Base-by-base conservation (phyloP, 2,888 invertebrate genomes). In the Tanytarsus gracilentus region DNA sequence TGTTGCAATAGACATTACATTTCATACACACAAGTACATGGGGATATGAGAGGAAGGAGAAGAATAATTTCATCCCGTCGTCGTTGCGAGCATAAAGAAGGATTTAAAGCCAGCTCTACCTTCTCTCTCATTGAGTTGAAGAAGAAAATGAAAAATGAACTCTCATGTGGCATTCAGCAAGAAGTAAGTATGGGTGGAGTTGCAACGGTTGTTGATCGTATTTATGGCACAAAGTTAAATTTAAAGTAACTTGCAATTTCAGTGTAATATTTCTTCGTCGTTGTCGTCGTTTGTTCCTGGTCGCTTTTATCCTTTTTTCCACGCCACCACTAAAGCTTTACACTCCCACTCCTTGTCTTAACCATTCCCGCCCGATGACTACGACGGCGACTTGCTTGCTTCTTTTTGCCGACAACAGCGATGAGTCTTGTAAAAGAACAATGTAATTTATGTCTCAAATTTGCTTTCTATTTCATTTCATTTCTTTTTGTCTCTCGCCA, bases 241-340 rank as follows among this genome's bases (percentile, higher is more conserved):
- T 58, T 58, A 58, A 58, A 48, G 58, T 48, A 26, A 48, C 58
- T 58, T 48, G 58, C 58, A 58, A 48, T 58, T 58, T 58, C 58
- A 18, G 9, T 23, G 14, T 44, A 56, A 44, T 44, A 56, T 56
- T 56, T 58, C 48, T 48, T 26, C 16, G 25, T 9, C 33, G 16
- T n/a, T 23, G 14, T 39, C 44, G n/a, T 44, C 23, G n/a, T n/a
- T n/a, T n/a, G n/a, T n/a, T n/a, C 36, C n/a, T 44, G 44, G 11
- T 44, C 16, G 18, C 44, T 44, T 18, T 18, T 44, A 44, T 44
- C 44, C 23, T 44, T 44, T 18, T 21, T 39, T 39, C 39, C 39
- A 8, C 40, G 26, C 14, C 36, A 14, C n/a, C 16, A 11, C 11
- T 26, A 26, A 50, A 50, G 25, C 11, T 4, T 27, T 14, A 18